These are phyloP conservation scores for Callitettix versicolor DNA, from an alignment of 1,140 invertebrate genomes.

Conservation along the genomic window DNA sequence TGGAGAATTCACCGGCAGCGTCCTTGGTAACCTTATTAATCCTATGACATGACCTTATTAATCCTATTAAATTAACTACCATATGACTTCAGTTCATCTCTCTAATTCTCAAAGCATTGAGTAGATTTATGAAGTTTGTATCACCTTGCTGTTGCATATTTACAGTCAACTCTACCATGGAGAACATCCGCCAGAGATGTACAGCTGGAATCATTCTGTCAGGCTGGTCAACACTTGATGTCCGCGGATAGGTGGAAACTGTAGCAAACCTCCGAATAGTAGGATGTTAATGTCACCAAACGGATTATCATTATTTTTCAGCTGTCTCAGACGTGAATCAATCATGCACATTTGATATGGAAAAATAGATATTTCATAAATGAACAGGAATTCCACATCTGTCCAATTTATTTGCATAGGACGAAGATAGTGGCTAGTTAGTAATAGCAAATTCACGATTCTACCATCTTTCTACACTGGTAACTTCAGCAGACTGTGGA, in stretches of 20 bases:
- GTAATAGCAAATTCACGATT: not conserved
- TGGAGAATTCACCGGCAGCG: too few relatives aligned
- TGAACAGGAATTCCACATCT: not conserved
- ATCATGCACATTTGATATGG: not conserved
- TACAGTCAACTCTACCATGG: slow-evolving; percentile 29
- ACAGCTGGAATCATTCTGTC: not conserved
- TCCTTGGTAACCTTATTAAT: too few relatives aligned
- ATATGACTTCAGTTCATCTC: too few relatives aligned
- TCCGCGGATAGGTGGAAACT: not conserved
- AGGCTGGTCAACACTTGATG: not conserved
- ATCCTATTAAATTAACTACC: too few relatives aligned
- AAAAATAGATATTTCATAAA: not conserved
- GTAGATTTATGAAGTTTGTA: slow-evolving; percentile 25
- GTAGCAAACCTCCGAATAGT: not conserved
- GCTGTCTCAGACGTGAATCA: not conserved
- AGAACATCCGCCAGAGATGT: slow-evolving; percentile 15
- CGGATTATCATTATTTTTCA: not conserved
- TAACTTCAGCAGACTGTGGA: not conserved
- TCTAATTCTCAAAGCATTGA: slow-evolving; percentile 21
- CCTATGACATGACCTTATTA: too few relatives aligned
- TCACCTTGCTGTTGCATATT: slow-evolving; percentile 31
- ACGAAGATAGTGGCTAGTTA: not conserved
- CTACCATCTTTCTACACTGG: not conserved
- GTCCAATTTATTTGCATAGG: not conserved
- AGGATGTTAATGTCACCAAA: not conserved